Percentiles rank a stretch among this genome's conserved stretches.
Conservation (phyloP, 1,140 invertebrate species). For the Pseudomyrmex dendroicus region DNA sequence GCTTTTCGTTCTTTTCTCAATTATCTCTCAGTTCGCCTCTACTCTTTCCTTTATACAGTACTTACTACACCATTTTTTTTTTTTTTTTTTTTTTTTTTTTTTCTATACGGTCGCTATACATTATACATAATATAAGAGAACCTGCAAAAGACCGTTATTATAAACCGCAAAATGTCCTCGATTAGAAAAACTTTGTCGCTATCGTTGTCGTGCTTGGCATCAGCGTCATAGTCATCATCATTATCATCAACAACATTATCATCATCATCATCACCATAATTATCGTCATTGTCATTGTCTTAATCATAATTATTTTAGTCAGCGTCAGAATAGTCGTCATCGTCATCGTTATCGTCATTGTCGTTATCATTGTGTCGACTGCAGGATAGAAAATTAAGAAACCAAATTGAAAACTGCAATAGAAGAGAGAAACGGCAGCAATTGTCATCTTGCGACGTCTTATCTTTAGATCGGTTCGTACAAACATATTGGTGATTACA, state of each 20-base stretch:
- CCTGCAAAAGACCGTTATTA: conserved; percentile 81
- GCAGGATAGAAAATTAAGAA: conserved; percentile 73
- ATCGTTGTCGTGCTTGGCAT: conserved; percentile 35
- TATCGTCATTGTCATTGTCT: conserved; percentile 21
- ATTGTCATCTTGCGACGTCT: conserved; percentile 69
- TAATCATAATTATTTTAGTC: conserved; percentile 14
- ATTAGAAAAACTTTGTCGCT: conserved; percentile 72
- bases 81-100: conserved; percentile 11
- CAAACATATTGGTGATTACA: conserved; percentile 62
- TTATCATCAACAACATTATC: conserved; percentile 12
- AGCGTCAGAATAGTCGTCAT: background rate
- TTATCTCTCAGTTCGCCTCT: conserved; percentile 37
- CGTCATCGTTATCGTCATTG: conserved; percentile 12
- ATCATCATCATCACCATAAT: conserved; percentile 24
- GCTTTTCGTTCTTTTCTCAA: conserved; percentile 39
- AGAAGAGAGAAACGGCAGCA: conserved; percentile 68
- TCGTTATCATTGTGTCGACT: conserved; percentile 64
- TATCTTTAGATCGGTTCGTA: conserved; percentile 72
- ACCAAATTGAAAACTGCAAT: conserved; percentile 73
- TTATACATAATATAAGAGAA: conserved; percentile 84
- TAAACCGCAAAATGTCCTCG: conserved; percentile 73
- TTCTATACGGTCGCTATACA: conserved; percentile 74
- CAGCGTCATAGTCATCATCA: conserved; percentile 15
- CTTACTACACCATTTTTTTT: conserved; percentile 61
- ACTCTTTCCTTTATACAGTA: conserved; percentile 71